Conservation (phyloP, 2,113 vertebrate genomes). For the Perca schrenkii region DNA sequence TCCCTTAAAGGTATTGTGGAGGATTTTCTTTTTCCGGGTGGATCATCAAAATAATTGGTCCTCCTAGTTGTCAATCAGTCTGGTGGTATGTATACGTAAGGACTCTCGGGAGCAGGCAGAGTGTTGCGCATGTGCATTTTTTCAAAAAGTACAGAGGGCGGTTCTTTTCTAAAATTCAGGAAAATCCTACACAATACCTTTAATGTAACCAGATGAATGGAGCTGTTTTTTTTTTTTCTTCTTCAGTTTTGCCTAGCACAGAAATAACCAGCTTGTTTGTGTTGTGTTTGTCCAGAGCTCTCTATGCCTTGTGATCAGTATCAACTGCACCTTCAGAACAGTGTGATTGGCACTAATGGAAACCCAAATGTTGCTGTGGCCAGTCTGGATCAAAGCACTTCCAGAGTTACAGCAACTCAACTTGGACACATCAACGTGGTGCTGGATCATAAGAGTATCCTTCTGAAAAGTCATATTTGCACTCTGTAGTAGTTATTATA, state of each 20-base stretch:
- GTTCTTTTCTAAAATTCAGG: too few relatives aligned
- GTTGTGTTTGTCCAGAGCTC: slow-evolving; percentile 83
- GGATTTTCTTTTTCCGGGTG: too few relatives aligned
- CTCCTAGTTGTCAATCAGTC: too few relatives aligned
- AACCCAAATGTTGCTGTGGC: slow-evolving; percentile 82
- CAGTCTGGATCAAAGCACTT: slow-evolving; percentile 85
- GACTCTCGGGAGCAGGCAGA: too few relatives aligned
- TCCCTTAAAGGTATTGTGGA: too few relatives aligned
- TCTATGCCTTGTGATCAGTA: slow-evolving; percentile 94
- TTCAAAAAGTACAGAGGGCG: too few relatives aligned
- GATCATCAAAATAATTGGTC: too few relatives aligned
- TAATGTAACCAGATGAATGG: slow-evolving; percentile 3
- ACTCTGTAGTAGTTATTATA: background rate
- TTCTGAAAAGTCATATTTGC: slow-evolving; percentile 38
- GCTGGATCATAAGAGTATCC: slow-evolving; percentile 87
- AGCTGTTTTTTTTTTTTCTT: background rate
- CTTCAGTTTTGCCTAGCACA: background rate
- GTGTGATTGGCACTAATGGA: slow-evolving; percentile 75
- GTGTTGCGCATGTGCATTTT: too few relatives aligned
- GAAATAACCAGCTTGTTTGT: background rate
- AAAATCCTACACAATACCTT: too few relatives aligned
- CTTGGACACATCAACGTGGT: slow-evolving; percentile 84
- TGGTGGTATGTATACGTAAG: too few relatives aligned
- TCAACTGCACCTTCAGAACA: slow-evolving; percentile 92
- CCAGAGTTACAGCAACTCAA: slow-evolving; percentile 78